These are phyloP conservation scores for Drosophila histrio DNA, from an alignment of 2,888 invertebrate species.

Conservation along the genomic window DNA sequence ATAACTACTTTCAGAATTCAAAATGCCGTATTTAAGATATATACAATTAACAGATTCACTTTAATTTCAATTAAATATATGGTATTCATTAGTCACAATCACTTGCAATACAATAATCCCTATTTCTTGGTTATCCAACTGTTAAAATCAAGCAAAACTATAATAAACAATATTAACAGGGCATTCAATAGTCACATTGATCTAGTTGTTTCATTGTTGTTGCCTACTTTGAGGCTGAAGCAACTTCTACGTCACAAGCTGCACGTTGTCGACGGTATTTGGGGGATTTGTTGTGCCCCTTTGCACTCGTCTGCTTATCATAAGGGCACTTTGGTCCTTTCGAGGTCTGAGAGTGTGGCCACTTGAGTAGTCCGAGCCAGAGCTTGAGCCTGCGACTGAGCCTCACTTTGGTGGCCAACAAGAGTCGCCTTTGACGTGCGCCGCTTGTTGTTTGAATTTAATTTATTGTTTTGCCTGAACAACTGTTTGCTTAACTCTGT, in stretches of 20 bases:
- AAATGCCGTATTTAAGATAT: no score
- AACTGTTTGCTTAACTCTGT: constrained; percentile 39
- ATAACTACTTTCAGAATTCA: no score
- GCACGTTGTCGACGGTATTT: constrained; percentile 7
- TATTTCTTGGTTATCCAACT: neutral
- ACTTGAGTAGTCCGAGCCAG: constrained; percentile 50
- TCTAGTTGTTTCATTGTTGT: neutral
- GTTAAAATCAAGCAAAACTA: neutral
- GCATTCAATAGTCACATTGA: neutral
- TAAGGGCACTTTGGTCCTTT: constrained; percentile 59
- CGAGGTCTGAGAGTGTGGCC: constrained; percentile 52
- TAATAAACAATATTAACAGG: neutral
- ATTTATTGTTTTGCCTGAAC: constrained; percentile 69
- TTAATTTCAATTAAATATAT: no score
- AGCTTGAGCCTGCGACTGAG: constrained; percentile 20
- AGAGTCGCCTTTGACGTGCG: constrained; percentile 63
- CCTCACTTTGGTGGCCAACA: constrained; percentile 18
- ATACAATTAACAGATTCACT: no score
- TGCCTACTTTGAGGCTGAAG: neutral
- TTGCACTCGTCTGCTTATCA: constrained; percentile 67
- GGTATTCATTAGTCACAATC: no score
- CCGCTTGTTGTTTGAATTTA: constrained; percentile 65
- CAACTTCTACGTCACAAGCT: constrained; percentile 16
- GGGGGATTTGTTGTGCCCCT: constrained; percentile 7
- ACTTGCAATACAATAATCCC: neutral